Evolutionary conservation across 2,797 vertebrate species (phyloP).

Genomic region (Sebastes diploproa): DNA sequence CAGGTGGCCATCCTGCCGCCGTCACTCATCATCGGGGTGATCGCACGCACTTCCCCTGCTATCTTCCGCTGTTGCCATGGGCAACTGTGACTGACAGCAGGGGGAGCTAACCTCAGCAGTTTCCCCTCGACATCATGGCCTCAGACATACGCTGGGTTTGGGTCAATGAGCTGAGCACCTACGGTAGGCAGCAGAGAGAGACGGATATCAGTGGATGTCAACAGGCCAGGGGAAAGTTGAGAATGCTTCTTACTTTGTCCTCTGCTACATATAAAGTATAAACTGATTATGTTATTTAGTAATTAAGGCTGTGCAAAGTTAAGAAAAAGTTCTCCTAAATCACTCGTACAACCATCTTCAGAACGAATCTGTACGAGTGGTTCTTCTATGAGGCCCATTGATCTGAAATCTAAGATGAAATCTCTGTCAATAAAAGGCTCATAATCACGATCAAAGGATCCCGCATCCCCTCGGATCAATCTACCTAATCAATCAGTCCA

Average conservation of each 20-base stretch:
- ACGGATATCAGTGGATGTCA: neutral
- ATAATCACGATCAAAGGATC: constrained; percentile 6
- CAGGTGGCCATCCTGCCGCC: constrained; percentile 60
- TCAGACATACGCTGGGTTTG: constrained; percentile 82
- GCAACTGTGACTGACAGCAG: constrained; percentile 72
- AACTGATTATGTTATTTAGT: neutral
- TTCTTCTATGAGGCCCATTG: no score
- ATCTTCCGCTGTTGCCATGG: constrained; percentile 23
- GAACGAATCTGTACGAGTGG: no score
- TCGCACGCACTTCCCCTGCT: constrained; percentile 56
- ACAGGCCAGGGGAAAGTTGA: neutral
- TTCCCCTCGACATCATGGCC: constrained; percentile 66
- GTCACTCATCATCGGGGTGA: constrained; percentile 24
- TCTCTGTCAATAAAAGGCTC: neutral
- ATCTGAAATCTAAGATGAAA: neutral
- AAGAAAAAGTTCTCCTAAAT: no score
- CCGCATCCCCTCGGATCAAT: neutral
- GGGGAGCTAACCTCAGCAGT: constrained; percentile 87
- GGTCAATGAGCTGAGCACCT: constrained; percentile 83
- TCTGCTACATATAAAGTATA: neutral
- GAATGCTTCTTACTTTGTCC: neutral
- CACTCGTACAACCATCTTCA: no score
- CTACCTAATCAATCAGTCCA: no score
- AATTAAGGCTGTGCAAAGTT: no score
- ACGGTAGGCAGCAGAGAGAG: neutral